Evolutionary conservation across 1,140 invertebrate genomes (phyloP).

Genomic region (Trachelipus rathkii): DNA sequence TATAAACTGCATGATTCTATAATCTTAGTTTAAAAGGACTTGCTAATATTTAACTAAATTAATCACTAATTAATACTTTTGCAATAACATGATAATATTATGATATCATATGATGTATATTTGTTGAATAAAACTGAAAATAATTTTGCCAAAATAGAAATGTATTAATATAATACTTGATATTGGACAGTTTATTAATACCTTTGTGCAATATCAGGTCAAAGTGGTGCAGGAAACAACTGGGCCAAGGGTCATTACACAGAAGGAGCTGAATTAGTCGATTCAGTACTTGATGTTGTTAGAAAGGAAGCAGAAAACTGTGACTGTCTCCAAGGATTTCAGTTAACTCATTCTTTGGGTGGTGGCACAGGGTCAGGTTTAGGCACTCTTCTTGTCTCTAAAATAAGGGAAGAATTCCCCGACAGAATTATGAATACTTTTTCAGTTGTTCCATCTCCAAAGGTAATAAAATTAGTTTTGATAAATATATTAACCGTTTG

Average conservation of each 20-base stretch:
- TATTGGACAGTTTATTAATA: no score
- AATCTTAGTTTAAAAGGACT: no score
- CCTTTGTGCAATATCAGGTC: not conserved
- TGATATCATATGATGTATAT: no score
- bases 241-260: slow-evolving; percentile 92
- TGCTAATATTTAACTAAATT: no score
- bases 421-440: slow-evolving; percentile 60
- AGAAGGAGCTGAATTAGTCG: slow-evolving; percentile 52
- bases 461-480: slow-evolving; percentile 47
- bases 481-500: no score
- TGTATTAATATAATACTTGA: no score
- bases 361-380: slow-evolving; percentile 58
- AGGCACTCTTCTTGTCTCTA: slow-evolving; percentile 58
- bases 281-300: slow-evolving; percentile 34
- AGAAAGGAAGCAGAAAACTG: slow-evolving; percentile 54
- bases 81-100: no score
- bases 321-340: slow-evolving; percentile 52
- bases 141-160: no score
- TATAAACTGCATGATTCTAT: no score
- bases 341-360: slow-evolving; percentile 55
- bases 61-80: no score
- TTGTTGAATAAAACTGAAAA: no score
- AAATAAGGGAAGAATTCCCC: slow-evolving; percentile 79
- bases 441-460: slow-evolving; percentile 58
- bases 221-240: slow-evolving; percentile 54